Evolutionary conservation across 2,797 vertebrate species (phyloP).

Genomic region (Acrocephalus scirpaceus): DNA sequence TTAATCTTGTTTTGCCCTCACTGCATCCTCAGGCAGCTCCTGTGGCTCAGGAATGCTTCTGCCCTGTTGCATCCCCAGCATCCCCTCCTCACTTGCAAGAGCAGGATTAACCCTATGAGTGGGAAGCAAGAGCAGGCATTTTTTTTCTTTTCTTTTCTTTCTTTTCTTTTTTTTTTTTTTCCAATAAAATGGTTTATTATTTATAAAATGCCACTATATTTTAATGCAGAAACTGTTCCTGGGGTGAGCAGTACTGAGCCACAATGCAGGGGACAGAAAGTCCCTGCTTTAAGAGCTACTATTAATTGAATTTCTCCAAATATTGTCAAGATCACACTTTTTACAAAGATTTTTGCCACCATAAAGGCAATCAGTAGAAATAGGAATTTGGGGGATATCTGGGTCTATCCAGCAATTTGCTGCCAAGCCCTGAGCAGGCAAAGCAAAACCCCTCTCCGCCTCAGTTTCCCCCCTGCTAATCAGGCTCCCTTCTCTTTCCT

Average conservation of each 20-base stretch:
- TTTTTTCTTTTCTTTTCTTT: neutral
- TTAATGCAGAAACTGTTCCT: neutral
- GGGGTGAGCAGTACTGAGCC: neutral
- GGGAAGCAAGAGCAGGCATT: neutral
- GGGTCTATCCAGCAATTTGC: fast-evolving
- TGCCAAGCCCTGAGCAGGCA: neutral
- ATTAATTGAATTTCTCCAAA: neutral
- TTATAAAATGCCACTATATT: neutral
- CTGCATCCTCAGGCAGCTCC: neutral
- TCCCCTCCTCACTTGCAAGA: neutral
- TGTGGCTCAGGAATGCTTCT: fast-evolving
- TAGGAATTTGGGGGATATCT: neutral
- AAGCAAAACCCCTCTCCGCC: neutral
- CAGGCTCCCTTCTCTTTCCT: neutral
- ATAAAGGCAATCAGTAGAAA: neutral
- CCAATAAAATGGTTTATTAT: neutral
- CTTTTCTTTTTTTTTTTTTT: neutral
- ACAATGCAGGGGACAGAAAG: neutral
- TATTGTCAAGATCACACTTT: neutral
- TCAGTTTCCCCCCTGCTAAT: neutral
- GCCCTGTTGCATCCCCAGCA: fast-evolving
- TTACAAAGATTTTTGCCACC: neutral
- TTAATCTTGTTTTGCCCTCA: neutral
- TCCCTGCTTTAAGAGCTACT: neutral
- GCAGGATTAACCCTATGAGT: neutral